phyloP scores from a whole-genome alignment of 2,797 vertebrate species.

The Mallotus villosus region DNA sequence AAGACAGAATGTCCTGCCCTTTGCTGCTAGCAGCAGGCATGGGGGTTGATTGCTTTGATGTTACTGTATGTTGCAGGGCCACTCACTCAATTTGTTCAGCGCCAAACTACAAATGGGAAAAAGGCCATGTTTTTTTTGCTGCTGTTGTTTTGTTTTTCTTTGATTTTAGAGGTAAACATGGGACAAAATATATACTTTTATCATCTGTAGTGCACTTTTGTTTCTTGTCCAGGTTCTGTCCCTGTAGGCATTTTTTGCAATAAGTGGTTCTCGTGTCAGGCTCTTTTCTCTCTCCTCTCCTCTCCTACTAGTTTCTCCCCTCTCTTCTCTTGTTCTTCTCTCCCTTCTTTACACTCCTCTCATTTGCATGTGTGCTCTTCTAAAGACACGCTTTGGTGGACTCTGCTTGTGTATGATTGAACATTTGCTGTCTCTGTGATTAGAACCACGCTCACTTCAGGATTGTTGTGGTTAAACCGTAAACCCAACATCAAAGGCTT shows the following conservation, averaged over 20 bases:
- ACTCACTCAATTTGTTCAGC: constrained; percentile 52
- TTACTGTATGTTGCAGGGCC: constrained; percentile 46
- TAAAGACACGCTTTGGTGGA: constrained; percentile 65
- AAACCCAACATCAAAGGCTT: constrained; percentile 66
- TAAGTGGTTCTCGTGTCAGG: background rate
- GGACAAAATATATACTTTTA: background rate
- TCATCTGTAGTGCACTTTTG: constrained; percentile 9
- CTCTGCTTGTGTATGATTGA: constrained; percentile 70
- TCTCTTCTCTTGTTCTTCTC: constrained; percentile 36
- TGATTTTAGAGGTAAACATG: background rate
- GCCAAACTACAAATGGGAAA: constrained; percentile 48
- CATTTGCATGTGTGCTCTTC: constrained; percentile 56
- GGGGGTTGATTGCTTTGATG: constrained; percentile 60
- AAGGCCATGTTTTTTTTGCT: constrained; percentile 14
- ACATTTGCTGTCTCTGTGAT: constrained; percentile 72
- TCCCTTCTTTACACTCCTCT: constrained; percentile 28
- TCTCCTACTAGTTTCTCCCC: background rate
- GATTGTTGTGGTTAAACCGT: constrained; percentile 60
- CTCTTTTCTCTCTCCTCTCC: background rate
- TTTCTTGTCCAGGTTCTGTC: background rate
- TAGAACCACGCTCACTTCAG: constrained; percentile 68
- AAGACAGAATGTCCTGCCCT: constrained; percentile 60
- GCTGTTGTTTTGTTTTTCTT: background rate
- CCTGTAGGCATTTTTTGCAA: background rate
- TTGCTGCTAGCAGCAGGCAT: constrained; percentile 54